phyloP scores from a whole-genome alignment of 2,113 vertebrate genomes.

The Copsychus sechellarum region DNA sequence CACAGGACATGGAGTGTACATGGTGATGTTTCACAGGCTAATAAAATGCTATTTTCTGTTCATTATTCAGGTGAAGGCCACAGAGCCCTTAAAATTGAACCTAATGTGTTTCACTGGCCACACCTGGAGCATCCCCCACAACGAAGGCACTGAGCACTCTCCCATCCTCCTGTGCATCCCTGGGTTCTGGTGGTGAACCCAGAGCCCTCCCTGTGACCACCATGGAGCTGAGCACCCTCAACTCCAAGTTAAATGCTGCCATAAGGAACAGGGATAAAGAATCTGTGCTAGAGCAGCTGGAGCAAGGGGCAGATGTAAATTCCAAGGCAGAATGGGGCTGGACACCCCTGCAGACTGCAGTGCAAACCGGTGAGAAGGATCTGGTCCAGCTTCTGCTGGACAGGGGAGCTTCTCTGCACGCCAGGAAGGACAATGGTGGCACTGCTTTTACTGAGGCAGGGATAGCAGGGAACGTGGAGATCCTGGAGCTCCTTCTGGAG shows the following conservation, averaged over 20 bases:
- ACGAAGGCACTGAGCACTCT: accelerated
- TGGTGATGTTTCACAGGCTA: background rate
- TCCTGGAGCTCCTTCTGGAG: constrained; percentile 56
- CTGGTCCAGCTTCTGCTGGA: constrained; percentile 59
- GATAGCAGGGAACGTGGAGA: background rate
- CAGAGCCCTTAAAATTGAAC: background rate
- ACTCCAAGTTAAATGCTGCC: background rate
- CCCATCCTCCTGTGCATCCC: background rate
- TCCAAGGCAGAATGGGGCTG: constrained; percentile 36
- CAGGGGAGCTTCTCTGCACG: constrained; percentile 31
- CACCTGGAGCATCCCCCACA: background rate
- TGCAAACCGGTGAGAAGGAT: background rate
- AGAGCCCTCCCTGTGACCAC: background rate
- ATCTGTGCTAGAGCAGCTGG: constrained; percentile 39
- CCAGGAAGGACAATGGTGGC: constrained; percentile 69
- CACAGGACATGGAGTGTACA: background rate
- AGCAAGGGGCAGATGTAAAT: constrained; percentile 63
- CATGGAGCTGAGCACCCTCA: constrained; percentile 9
- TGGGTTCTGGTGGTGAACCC: background rate
- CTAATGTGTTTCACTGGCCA: accelerated
- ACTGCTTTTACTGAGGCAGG: constrained; percentile 70
- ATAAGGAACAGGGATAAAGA: accelerated
- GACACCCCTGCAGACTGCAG: constrained; percentile 65
- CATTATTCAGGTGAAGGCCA: background rate
- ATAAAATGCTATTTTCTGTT: background rate